Evolutionary conservation across 2,888 invertebrate species (phyloP).

Genomic region (Tetheella fluctuosa): DNA sequence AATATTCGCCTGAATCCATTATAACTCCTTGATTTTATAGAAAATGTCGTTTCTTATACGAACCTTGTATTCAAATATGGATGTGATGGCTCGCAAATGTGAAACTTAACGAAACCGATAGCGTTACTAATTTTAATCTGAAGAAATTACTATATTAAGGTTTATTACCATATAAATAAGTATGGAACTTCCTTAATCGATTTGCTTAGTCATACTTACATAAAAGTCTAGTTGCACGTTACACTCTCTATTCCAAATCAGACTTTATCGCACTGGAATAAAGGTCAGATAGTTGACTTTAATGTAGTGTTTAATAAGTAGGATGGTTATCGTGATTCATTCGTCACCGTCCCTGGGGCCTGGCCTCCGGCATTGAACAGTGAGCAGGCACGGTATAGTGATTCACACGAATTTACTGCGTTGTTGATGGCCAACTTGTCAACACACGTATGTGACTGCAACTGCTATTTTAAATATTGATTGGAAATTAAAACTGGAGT

Average conservation of each 20-base stretch:
- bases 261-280: not conserved
- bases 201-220: not conserved
- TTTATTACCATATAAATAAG: slow-evolving; percentile 5
- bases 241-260: not conserved
- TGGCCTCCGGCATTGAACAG: not conserved
- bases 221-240: not conserved
- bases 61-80: too few relatives aligned
- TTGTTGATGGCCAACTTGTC: not conserved
- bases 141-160: not conserved
- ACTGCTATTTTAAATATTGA: not conserved
- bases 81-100: too few relatives aligned
- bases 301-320: slow-evolving; percentile 4
- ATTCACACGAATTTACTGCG: slow-evolving; percentile 34
- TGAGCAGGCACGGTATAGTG: slow-evolving; percentile 26
- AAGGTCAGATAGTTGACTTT: not conserved
- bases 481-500: not conserved
- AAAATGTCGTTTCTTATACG: too few relatives aligned
- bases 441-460: not conserved
- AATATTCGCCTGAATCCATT: not conserved
- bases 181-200: not conserved
- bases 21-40: too few relatives aligned
- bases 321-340: slow-evolving; percentile 39
- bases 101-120: too few relatives aligned
- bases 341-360: slow-evolving; percentile 15
- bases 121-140: too few relatives aligned